phyloP scores from a whole-genome alignment of 1,140 invertebrate species.

The Ericerus pela region DNA sequence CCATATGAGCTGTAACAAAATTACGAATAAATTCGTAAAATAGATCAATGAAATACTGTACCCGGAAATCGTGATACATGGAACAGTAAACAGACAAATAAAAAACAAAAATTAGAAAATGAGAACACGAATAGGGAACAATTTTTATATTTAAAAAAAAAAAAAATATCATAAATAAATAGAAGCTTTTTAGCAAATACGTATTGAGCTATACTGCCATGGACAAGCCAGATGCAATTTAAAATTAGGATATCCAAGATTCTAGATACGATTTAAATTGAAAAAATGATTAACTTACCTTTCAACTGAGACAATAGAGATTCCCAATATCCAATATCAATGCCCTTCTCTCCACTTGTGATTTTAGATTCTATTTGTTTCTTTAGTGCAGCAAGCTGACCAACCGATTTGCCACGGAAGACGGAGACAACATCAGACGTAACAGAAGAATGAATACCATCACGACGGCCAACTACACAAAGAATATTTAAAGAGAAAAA shows the following conservation, averaged over 20 bases:
- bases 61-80: no score
- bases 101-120: not conserved
- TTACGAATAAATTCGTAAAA: conserved; percentile 1
- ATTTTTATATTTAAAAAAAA: not conserved
- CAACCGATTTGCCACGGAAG: conserved; percentile 86
- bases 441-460: conserved; percentile 89
- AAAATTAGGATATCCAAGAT: no score
- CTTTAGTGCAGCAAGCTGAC: conserved; percentile 69
- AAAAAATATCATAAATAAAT: not conserved
- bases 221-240: not conserved
- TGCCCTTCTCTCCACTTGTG: conserved; percentile 61
- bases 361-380: conserved; percentile 81
- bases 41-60: not conserved
- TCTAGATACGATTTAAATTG: no score
- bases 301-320: conserved; percentile 80
- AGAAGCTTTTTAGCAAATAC: not conserved
- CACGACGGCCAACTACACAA: conserved; percentile 54
- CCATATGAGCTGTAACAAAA: conserved; percentile 65
- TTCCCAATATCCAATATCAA: conserved; percentile 97
- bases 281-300: no score
- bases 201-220: not conserved
- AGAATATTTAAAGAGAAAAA: no score
- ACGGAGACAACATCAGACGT: conserved; percentile 73
- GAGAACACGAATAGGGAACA: not conserved
- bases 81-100: not conserved